These are phyloP conservation scores for cat (Felis catus) DNA, from an alignment of 2,113 vertebrate genomes.

Conservation along the genomic window F.catus_Fca126_mat1.0 CM031419.1:156030001-156030500, in stretches of 20 bases:
- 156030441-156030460: background rate
- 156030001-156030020: too few species aligned
- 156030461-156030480: background rate
- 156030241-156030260: conserved; percentile 40
- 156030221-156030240: conserved; percentile 42
- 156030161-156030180: background rate
- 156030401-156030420: background rate
- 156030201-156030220: conserved; percentile 32
- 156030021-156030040: too few species aligned
- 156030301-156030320: background rate
- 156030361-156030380: background rate
- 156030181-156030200: conserved; percentile 29
- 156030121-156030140: background rate
- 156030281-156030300: conserved; percentile 41
- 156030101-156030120: conserved; percentile 47
- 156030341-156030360: conserved; percentile 23
- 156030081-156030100: conserved; percentile 38
- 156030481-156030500: background rate
- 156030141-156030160: background rate
- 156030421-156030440: conserved; percentile 39
- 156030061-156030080: too few species aligned
- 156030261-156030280: background rate
- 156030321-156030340: conserved; percentile 42
- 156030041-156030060: too few species aligned
- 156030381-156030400: background rate